Evolutionary conservation across 2,888 invertebrate genomes (phyloP).

Genomic region (Drosophila hamatofila): DNA sequence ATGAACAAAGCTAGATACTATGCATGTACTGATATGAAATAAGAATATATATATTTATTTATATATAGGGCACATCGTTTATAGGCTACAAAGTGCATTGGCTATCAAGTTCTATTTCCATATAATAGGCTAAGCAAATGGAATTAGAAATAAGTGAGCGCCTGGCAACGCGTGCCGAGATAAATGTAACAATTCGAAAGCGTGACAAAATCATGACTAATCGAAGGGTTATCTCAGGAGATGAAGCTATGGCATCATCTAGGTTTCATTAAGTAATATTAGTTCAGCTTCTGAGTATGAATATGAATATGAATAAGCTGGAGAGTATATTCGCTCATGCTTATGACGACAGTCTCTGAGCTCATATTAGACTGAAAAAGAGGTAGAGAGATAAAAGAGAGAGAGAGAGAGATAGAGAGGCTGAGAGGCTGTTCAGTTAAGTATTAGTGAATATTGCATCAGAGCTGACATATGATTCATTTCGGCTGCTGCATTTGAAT

Average conservation of each 20-base stretch:
- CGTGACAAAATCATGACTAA: neutral
- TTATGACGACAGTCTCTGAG: constrained; percentile 40
- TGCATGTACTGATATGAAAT: neutral
- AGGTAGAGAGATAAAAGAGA: neutral
- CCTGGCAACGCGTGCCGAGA: neutral
- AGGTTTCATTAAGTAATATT: neutral
- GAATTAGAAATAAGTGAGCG: neutral
- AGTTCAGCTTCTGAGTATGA: neutral
- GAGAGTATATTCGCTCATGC: constrained; percentile 12
- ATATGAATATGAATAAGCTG: neutral
- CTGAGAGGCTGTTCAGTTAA: neutral
- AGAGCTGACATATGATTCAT: constrained; percentile 45
- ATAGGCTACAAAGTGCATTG: neutral
- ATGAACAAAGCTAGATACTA: neutral
- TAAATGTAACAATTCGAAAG: neutral
- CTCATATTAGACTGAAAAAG: neutral
- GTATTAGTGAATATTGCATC: constrained; percentile 57
- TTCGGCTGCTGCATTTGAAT: constrained; percentile 29
- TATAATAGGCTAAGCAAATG: neutral
- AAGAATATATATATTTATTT: neutral
- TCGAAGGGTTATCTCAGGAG: constrained; percentile 1
- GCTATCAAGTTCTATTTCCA: neutral
- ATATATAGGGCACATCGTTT: neutral
- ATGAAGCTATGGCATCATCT: neutral
- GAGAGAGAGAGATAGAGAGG: neutral